Evolutionary conservation across 1,140 invertebrate species (phyloP).

Genomic region (Arctopsyche grandis): DNA sequence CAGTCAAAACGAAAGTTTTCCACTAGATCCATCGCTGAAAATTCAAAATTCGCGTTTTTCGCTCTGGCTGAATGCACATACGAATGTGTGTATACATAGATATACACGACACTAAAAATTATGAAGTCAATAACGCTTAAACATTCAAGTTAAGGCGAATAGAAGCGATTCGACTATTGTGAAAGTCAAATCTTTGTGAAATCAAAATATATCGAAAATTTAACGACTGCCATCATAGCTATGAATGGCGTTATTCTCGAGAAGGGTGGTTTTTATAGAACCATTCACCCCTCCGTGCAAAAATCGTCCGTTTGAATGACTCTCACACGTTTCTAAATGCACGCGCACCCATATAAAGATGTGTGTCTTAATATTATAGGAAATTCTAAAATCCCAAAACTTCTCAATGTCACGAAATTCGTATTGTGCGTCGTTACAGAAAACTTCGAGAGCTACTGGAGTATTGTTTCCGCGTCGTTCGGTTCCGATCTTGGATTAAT

Average conservation of each 20-base stretch:
- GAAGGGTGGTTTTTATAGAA: background rate
- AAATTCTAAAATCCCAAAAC: background rate
- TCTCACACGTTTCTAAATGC: conserved; percentile 14
- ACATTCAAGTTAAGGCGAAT: too few relatives aligned
- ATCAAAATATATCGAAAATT: background rate
- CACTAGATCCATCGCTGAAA: too few relatives aligned
- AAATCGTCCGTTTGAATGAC: background rate
- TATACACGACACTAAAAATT: too few relatives aligned
- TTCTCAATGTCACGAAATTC: background rate
- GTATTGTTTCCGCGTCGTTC: conserved; percentile 13
- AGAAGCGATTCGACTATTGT: too few relatives aligned
- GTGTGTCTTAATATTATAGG: background rate
- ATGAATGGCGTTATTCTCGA: conserved; percentile 12
- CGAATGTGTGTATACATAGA: too few relatives aligned
- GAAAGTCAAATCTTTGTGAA: background rate
- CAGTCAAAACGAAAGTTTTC: too few relatives aligned
- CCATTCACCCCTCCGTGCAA: background rate
- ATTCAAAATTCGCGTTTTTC: too few relatives aligned
- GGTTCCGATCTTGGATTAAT: conserved; percentile 20
- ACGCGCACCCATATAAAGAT: background rate
- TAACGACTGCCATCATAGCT: background rate
- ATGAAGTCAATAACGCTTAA: too few relatives aligned
- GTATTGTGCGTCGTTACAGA: background rate
- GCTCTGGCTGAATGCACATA: too few relatives aligned
- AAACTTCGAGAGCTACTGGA: background rate